Conservation (phyloP, 64 coral and sea anemone species). For the Montipora efflorescens region DNA sequence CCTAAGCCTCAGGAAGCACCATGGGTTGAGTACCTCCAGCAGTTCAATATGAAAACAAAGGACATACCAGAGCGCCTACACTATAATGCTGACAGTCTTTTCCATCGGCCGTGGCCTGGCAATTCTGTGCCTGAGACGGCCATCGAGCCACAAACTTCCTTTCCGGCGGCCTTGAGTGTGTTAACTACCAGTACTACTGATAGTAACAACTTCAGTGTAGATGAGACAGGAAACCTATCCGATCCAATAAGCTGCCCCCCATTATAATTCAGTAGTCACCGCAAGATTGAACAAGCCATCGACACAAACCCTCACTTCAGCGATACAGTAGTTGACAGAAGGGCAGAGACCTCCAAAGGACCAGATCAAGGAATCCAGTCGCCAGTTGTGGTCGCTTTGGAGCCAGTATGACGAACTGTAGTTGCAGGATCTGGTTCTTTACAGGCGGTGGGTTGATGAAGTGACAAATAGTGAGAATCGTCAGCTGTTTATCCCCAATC, state of each 20-base stretch:
- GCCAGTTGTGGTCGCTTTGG: too few species aligned
- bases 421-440: too few species aligned
- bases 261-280: background rate
- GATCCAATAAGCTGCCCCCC: too few species aligned
- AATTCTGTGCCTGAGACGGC: background rate
- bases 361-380: too few species aligned
- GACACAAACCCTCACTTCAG: background rate
- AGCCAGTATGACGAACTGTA: background rate
- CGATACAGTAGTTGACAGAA: background rate
- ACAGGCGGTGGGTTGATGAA: background rate
- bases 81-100: slow-evolving; percentile 64
- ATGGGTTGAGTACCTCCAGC: slow-evolving; percentile 59
- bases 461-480: background rate
- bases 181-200: too few species aligned
- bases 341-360: background rate
- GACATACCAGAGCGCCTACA: slow-evolving; percentile 29
- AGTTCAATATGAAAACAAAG: slow-evolving; percentile 70
- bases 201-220: background rate
- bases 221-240: background rate
- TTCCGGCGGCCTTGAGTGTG: too few species aligned
- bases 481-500: slow-evolving; percentile 41
- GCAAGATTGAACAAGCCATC: background rate
- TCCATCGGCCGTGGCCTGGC: slow-evolving; percentile 40
- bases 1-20: slow-evolving; percentile 59
- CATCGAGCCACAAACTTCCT: too few species aligned